phyloP scores from a whole-genome alignment of 2,113 vertebrate species.

The Engraulis encrasicolus region DNA sequence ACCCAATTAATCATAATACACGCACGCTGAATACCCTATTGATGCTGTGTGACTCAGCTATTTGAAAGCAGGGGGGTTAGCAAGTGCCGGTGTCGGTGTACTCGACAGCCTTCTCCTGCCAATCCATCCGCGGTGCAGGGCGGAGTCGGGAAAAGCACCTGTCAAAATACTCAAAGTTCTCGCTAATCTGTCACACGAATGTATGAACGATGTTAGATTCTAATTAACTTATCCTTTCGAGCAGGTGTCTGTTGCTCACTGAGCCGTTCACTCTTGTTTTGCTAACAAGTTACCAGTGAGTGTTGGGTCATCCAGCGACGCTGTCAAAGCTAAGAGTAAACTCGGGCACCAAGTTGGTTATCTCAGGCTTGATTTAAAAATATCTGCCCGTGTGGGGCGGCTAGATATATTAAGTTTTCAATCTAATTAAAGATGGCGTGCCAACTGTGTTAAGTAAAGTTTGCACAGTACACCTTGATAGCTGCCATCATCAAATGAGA shows the following conservation, averaged over 20 bases:
- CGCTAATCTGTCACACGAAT: slow-evolving; percentile 7
- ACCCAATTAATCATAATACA: background rate
- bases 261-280: background rate
- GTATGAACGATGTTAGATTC: background rate
- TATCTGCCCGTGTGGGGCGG: background rate
- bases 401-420: background rate
- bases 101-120: slow-evolving; percentile 20
- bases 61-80: background rate
- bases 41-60: slow-evolving; percentile 14
- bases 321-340: background rate
- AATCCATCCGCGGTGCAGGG: slow-evolving; percentile 57
- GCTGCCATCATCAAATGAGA: background rate
- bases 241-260: background rate
- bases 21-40: background rate
- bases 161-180: slow-evolving; percentile 56
- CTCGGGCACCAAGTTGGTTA: background rate
- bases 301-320: background rate
- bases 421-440: background rate
- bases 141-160: slow-evolving; percentile 69
- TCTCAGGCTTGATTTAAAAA: background rate
- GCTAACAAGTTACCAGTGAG: background rate
- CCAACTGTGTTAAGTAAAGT: background rate
- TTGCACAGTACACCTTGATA: background rate
- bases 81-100: slow-evolving; percentile 9
- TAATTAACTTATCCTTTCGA: background rate